phyloP scores from a whole-genome alignment of 35 echinoderm and acorn worm genomes.

The Nesometra sesokonis region DNA sequence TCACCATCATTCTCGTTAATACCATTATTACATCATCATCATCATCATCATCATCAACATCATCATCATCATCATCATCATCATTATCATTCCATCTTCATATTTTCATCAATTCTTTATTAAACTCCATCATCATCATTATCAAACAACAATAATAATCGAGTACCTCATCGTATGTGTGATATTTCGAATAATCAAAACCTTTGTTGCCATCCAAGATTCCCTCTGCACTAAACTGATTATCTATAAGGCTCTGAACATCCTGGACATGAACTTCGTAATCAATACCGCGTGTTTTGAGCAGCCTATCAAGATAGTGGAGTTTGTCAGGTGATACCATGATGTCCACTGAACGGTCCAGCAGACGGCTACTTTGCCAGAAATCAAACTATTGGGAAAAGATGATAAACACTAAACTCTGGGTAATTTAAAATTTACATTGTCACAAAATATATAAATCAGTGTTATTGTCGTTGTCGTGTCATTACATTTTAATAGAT shows the following conservation, averaged over 20 bases:
- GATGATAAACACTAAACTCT: too few relatives aligned
- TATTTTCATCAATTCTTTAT: too few relatives aligned
- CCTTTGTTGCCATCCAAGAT: background rate
- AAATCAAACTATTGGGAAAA: conserved; percentile 44
- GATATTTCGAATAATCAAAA: conserved; percentile 23
- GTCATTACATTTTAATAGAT: too few relatives aligned
- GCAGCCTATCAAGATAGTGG: background rate
- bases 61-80: background rate
- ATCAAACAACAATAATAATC: background rate
- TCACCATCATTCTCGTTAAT: background rate
- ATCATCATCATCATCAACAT: background rate
- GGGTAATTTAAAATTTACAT: too few relatives aligned
- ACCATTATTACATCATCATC: too few relatives aligned
- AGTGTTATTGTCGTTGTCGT: too few relatives aligned
- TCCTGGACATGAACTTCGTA: conserved; percentile 14
- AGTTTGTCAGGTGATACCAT: conserved; percentile 14
- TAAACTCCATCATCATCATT: too few relatives aligned
- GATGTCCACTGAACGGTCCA: conserved; percentile 17
- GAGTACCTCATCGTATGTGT: conserved; percentile 44
- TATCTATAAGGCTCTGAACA: conserved; percentile 26
- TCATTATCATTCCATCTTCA: too few relatives aligned
- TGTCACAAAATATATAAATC: too few relatives aligned
- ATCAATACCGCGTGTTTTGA: background rate
- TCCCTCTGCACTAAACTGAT: background rate
- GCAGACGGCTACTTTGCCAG: conserved; percentile 4